Conservation (phyloP, 2,888 invertebrate genomes). For the Arctia plantaginis region DNA sequence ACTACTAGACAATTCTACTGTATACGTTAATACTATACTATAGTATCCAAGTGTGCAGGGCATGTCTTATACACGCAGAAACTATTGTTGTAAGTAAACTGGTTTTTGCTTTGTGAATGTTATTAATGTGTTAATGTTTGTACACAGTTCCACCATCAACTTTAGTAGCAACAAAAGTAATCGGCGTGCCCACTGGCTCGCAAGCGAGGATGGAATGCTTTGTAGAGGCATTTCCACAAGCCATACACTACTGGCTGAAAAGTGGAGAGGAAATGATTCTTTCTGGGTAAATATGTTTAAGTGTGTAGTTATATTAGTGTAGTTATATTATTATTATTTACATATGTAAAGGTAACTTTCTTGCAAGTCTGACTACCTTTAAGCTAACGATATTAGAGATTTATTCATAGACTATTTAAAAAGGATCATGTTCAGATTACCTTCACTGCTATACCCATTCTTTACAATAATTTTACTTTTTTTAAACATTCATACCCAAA, state of each 20-base stretch:
- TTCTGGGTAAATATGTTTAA: slow-evolving; percentile 80
- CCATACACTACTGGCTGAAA: slow-evolving; percentile 90
- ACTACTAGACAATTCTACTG: no score
- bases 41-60: background rate
- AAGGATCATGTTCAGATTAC: background rate
- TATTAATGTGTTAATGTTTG: slow-evolving; percentile 25
- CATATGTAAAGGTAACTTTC: no score
- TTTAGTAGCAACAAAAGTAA: slow-evolving; percentile 88
- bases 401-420: no score
- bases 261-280: slow-evolving; percentile 88
- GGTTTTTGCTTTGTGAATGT: background rate
- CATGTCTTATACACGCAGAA: background rate
- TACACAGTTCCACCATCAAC: slow-evolving; percentile 89
- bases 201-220: slow-evolving; percentile 88
- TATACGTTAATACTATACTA: background rate
- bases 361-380: no score
- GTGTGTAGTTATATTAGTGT: background rate
- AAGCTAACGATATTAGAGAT: no score
- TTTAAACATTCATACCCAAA: no score
- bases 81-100: background rate
- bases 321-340: no score
- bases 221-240: slow-evolving; percentile 89
- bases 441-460: no score
- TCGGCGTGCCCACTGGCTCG: slow-evolving; percentile 88
- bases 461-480: no score